These are phyloP conservation scores for Drosophila cyrtoloma DNA, from an alignment of 2,888 invertebrate genomes.

Conservation along the genomic window DNA sequence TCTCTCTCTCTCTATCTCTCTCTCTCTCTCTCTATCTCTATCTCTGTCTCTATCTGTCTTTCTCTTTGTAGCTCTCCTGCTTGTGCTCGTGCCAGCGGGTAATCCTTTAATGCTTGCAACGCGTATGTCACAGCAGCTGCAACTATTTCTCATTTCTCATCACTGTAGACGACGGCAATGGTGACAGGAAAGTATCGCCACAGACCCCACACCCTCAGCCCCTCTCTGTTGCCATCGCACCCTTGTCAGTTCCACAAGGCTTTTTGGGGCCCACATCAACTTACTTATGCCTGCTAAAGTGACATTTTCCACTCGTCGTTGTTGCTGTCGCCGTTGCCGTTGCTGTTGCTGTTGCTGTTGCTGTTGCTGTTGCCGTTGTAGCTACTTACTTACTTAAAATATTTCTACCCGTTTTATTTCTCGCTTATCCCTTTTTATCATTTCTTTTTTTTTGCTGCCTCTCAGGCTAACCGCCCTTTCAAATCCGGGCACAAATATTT, in stretches of 20 bases:
- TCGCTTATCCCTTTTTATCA: conserved; percentile 21
- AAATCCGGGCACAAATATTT: conserved; percentile 64
- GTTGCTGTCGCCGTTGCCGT: not conserved
- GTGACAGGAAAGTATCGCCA: conserved; percentile 49
- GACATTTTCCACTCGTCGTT: conserved; percentile 62
- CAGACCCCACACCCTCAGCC: not conserved
- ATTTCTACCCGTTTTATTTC: conserved; percentile 58
- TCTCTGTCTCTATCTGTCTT: conserved; percentile 9
- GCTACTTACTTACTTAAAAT: conserved; percentile 70
- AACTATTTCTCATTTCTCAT: conserved; percentile 71
- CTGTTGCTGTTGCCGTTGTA: conserved; percentile 33
- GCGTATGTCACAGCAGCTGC: conserved; percentile 74
- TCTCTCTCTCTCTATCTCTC: not conserved
- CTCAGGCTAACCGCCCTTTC: conserved; percentile 8
- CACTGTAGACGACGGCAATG: conserved; percentile 50
- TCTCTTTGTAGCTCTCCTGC: conserved; percentile 1
- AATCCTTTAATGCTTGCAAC: conserved; percentile 73
- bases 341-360: conserved; percentile 1
- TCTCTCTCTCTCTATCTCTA: not conserved
- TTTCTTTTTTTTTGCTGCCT: conserved; percentile 6
- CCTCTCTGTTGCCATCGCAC: conserved; percentile 11
- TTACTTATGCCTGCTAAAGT: conserved; percentile 57
- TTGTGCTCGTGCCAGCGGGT: conserved; percentile 47
- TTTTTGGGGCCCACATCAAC: conserved; percentile 43
- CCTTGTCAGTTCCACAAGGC: conserved; percentile 35